Evolutionary conservation across 2,888 invertebrate species (phyloP).

Genomic region (Pseudeuparius sepicola): DNA sequence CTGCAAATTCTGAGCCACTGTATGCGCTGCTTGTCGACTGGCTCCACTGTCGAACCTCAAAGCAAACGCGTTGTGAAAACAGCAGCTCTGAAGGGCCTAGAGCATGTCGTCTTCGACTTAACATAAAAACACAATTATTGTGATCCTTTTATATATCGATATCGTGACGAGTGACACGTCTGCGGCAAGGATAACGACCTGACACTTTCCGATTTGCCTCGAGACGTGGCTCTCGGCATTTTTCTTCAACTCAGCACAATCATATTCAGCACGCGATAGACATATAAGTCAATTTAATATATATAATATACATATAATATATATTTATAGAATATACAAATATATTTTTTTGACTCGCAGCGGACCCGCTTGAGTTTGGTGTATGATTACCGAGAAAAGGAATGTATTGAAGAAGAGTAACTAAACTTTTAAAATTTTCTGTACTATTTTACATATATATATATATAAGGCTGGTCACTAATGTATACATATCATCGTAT

Average conservation of each 20-base stretch:
- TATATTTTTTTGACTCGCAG: conserved; percentile 39
- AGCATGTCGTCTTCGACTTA: conserved; percentile 22
- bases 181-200: conserved; percentile 37
- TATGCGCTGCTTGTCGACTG: too few relatives aligned
- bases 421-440: too few relatives aligned
- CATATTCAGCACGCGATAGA: conserved; percentile 21
- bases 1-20: too few relatives aligned
- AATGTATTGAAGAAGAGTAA: too few relatives aligned
- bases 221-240: conserved; percentile 14
- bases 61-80: too few relatives aligned
- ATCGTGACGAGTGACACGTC: too few relatives aligned
- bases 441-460: too few relatives aligned
- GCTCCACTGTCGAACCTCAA: too few relatives aligned
- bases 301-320: conserved; percentile 23
- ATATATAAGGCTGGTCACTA: conserved; percentile 36
- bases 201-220: conserved; percentile 33
- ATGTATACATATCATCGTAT: conserved; percentile 32
- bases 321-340: conserved; percentile 32
- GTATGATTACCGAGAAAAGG: too few relatives aligned
- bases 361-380: conserved; percentile 36
- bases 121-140: conserved; percentile 25
- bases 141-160: conserved; percentile 36
- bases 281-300: too few relatives aligned
- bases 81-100: too few relatives aligned
- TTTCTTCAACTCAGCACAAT: conserved; percentile 30